A percentile compares a stretch with the other conserved stretches of the same genome.
phyloP scores from a whole-genome alignment of 2,888 invertebrate genomes.

The Leucania comma region DNA sequence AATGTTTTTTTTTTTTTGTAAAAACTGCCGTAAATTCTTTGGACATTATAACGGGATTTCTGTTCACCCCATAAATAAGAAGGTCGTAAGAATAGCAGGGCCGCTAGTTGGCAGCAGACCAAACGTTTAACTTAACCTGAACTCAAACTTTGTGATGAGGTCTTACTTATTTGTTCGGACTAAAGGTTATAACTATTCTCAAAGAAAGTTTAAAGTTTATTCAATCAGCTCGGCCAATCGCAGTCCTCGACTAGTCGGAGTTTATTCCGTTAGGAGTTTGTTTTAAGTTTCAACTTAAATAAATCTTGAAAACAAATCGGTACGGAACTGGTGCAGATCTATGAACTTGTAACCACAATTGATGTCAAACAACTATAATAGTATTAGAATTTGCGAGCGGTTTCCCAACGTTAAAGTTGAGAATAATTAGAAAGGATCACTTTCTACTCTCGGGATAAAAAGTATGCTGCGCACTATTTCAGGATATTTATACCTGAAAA shows the following conservation, averaged over 20 bases:
- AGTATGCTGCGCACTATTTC: no score
- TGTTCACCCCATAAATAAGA: constrained; percentile 11
- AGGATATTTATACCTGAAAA: no score
- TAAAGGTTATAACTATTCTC: constrained; percentile 39
- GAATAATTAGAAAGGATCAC: no score
- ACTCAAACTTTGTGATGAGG: constrained; percentile 53
- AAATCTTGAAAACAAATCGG: constrained; percentile 18
- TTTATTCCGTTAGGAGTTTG: constrained; percentile 39
- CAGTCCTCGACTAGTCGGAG: background rate
- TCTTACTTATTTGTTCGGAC: constrained; percentile 53
- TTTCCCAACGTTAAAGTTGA: no score
- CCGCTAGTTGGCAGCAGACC: constrained; percentile 48
- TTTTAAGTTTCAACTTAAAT: constrained; percentile 38
- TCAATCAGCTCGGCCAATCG: constrained; percentile 49
- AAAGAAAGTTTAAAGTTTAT: constrained; percentile 49
- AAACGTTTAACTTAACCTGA: constrained; percentile 63
- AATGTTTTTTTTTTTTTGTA: no score
- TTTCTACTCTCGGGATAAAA: no score
- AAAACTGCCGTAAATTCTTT: background rate
- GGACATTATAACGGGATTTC: background rate
- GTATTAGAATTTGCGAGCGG: no score
- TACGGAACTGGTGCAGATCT: background rate
- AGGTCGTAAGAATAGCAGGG: constrained; percentile 2
- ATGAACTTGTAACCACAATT: background rate
- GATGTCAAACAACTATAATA: no score